A percentile compares a stretch with the other conserved stretches of the same genome.
phyloP scores from a whole-genome alignment of 2,113 vertebrate species.

The Chaetops frenatus region DNA sequence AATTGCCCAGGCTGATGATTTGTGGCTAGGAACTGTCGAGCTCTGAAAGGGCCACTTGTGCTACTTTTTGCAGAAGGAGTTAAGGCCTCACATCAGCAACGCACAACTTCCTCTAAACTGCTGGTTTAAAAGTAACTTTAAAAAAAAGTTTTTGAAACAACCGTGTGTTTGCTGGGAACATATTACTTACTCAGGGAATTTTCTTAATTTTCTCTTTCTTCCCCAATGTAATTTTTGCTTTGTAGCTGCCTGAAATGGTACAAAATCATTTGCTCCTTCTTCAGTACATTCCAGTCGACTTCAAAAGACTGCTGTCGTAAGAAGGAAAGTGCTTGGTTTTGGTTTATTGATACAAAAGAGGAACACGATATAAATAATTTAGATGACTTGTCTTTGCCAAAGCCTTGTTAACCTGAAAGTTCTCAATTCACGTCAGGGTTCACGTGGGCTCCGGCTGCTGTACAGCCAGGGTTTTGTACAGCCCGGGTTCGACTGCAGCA shows the following conservation, averaged over 20 bases:
- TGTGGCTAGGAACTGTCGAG: neutral
- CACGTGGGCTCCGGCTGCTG: neutral
- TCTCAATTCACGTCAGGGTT: neutral
- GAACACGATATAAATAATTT: constrained; percentile 40
- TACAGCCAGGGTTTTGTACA: neutral
- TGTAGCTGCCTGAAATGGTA: neutral
- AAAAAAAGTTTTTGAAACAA: neutral
- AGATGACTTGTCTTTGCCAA: neutral
- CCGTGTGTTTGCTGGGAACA: neutral
- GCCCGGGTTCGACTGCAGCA: neutral
- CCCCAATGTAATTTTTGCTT: neutral
- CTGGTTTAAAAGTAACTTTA: neutral
- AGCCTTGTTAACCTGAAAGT: neutral
- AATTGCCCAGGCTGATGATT: neutral
- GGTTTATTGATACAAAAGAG: constrained; percentile 17
- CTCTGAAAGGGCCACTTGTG: neutral
- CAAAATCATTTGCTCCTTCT: neutral
- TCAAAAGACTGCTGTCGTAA: neutral
- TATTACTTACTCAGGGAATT: neutral
- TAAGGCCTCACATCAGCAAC: neutral
- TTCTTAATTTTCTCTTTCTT: neutral
- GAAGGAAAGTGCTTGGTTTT: constrained; percentile 48
- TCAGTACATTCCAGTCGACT: neutral
- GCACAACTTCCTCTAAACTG: constrained; percentile 17
- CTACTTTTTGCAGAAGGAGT: neutral